Evolutionary conservation across 2,888 invertebrate species (phyloP).

Genomic region (Drosophila ezoana): DNA sequence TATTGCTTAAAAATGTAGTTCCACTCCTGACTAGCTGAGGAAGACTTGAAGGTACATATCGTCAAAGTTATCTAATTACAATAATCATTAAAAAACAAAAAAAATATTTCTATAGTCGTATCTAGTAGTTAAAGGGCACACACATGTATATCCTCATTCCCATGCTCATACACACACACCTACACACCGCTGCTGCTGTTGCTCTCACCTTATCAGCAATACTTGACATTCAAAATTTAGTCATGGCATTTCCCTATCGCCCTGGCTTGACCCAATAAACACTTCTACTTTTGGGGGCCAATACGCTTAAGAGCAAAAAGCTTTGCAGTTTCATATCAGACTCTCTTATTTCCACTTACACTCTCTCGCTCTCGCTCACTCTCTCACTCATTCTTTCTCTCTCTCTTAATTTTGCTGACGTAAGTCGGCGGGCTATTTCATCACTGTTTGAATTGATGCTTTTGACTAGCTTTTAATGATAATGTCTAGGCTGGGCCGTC

Average conservation of each 20-base stretch:
- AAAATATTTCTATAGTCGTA: constrained; percentile 47
- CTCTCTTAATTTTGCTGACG: constrained; percentile 41
- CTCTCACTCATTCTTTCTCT: neutral
- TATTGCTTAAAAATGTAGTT: constrained; percentile 63
- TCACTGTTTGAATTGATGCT: constrained; percentile 33
- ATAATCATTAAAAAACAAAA: constrained; percentile 33
- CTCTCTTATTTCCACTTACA: neutral
- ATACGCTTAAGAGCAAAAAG: constrained; percentile 32
- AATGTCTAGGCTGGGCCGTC: constrained; percentile 11
- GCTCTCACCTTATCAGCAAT: constrained; percentile 14
- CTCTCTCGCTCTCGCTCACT: constrained; percentile 4
- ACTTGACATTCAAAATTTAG: constrained; percentile 35
- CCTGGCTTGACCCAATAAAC: constrained; percentile 25
- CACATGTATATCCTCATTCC: constrained; percentile 17
- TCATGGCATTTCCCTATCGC: constrained; percentile 31
- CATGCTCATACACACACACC: constrained; percentile 5
- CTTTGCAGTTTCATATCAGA: constrained; percentile 7
- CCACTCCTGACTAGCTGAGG: constrained; percentile 84
- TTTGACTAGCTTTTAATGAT: constrained; percentile 19
- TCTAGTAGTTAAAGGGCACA: constrained; percentile 57
- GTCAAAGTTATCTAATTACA: constrained; percentile 46
- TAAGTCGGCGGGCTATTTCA: constrained; percentile 46
- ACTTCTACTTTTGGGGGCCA: constrained; percentile 17
- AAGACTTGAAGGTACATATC: constrained; percentile 83
- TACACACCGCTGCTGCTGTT: constrained; percentile 2